These are phyloP conservation scores for Scomberomorus guttatus DNA, from an alignment of 2,797 vertebrate genomes.

Conservation along the genomic window DNA sequence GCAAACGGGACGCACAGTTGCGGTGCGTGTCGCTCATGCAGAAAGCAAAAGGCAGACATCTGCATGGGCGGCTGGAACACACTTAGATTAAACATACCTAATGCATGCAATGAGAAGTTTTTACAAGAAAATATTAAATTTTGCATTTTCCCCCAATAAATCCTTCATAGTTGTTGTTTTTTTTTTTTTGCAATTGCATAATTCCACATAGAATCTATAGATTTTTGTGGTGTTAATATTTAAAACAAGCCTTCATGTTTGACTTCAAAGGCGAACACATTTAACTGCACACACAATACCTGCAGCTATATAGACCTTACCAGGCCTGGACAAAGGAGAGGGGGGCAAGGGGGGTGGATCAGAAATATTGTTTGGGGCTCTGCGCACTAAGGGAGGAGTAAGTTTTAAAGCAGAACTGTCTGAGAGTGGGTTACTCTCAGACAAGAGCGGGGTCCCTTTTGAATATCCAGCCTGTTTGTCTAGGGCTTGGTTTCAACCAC, in stretches of 20 bases:
- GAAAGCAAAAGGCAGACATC: conserved; percentile 11
- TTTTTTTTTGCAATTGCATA: conserved; percentile 15
- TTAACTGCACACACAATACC: conserved; percentile 70
- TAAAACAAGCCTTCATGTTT: conserved; percentile 74
- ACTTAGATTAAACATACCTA: conserved; percentile 22
- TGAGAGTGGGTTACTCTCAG: conserved; percentile 54
- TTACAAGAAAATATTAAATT: not conserved
- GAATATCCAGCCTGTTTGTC: conserved; percentile 74
- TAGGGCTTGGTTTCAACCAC: conserved; percentile 73
- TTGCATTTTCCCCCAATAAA: conserved; percentile 17
- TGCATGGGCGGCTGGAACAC: conserved; percentile 5
- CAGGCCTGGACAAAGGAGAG: conserved; percentile 60
- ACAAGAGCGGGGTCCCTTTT: conserved; percentile 65
- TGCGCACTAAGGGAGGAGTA: conserved; percentile 64
- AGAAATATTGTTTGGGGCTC: conserved; percentile 74
- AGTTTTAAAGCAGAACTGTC: conserved; percentile 64
- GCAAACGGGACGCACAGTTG: conserved; percentile 6
- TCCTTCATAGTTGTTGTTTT: not conserved
- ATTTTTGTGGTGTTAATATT: conserved; percentile 71
- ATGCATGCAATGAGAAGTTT: conserved; percentile 8
- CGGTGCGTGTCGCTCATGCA: not conserved
- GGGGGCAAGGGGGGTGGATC: conserved; percentile 17
- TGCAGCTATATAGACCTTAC: conserved; percentile 72
- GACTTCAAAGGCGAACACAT: conserved; percentile 73
- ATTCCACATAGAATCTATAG: conserved; percentile 53